Percentiles rank a stretch among this genome's conserved stretches.
Conservation (phyloP, 1,140 invertebrate species). For the Papilio polytes region DNA sequence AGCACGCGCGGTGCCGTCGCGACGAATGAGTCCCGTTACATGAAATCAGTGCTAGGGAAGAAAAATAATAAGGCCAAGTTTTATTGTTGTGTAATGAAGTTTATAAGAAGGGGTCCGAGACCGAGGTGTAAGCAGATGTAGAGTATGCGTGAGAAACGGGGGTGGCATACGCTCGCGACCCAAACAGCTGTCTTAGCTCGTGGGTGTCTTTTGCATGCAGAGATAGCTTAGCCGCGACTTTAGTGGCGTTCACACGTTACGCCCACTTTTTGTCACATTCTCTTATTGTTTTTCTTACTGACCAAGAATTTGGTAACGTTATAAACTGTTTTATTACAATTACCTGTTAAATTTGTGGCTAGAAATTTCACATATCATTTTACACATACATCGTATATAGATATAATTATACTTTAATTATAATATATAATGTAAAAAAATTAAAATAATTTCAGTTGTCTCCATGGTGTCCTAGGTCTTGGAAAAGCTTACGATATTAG, state of each 20-base stretch:
- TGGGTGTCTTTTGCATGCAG: conserved; percentile 48
- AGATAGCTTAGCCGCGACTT: not conserved
- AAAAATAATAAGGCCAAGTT: conserved; percentile 64
- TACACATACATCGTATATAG: no score
- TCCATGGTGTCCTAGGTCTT: not conserved
- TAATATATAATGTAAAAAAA: no score
- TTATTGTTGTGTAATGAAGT: conserved; percentile 63
- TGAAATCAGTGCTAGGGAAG: conserved; percentile 64
- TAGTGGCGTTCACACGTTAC: conserved; percentile 9
- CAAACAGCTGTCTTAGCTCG: conserved; percentile 57
- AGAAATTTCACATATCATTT: no score
- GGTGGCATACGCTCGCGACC: conserved; percentile 51
- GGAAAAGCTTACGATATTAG: not conserved
- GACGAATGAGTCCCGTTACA: conserved; percentile 66
- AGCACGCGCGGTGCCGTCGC: conserved; percentile 53
- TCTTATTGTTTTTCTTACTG: conserved; percentile 1
- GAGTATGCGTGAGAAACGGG: conserved; percentile 66
- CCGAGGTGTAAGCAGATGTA: conserved; percentile 56
- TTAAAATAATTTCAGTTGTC: not conserved
- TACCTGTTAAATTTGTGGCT: no score
- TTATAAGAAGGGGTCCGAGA: conserved; percentile 57
- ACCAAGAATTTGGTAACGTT: not conserved
- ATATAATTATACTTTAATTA: no score
- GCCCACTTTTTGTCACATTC: not conserved
- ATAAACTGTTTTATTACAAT: no score